Conservation (phyloP, 2,888 invertebrate species). For the Eupithecia abbreviata region DNA sequence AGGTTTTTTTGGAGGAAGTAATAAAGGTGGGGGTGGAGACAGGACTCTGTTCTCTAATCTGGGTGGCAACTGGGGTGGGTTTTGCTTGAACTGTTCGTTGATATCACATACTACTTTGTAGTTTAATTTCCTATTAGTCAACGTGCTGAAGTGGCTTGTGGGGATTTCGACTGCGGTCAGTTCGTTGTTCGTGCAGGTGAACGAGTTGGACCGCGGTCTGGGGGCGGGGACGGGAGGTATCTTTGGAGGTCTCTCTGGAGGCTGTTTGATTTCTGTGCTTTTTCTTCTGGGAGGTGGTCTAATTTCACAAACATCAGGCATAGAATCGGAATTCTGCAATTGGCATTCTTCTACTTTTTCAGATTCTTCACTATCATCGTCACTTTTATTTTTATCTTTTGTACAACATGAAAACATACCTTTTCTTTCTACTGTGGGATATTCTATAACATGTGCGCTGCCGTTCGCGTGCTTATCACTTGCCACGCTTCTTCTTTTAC, state of each 20-base stretch:
- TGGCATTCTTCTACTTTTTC: slow-evolving; percentile 66
- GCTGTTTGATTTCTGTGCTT: slow-evolving; percentile 80
- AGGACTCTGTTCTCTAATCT: slow-evolving; percentile 69
- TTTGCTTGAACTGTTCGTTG: slow-evolving; percentile 67
- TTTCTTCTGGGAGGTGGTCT: slow-evolving; percentile 86
- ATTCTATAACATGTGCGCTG: slow-evolving; percentile 86
- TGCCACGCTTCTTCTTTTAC: slow-evolving; percentile 73
- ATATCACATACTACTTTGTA: slow-evolving; percentile 78
- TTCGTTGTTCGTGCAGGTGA: slow-evolving; percentile 77
- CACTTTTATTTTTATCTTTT: slow-evolving; percentile 82
- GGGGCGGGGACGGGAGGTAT: slow-evolving; percentile 78
- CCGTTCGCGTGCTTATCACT: slow-evolving; percentile 75
- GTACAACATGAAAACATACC: slow-evolving; percentile 89
- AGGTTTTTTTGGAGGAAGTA: slow-evolving; percentile 88
- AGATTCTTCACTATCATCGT: slow-evolving; percentile 76
- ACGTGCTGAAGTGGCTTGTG: slow-evolving; percentile 74
- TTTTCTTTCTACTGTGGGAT: slow-evolving; percentile 88
- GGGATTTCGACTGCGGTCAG: slow-evolving; percentile 73
- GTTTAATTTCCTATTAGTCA: slow-evolving; percentile 75
- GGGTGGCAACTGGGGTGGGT: slow-evolving; percentile 83
- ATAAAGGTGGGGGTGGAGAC: slow-evolving; percentile 80
- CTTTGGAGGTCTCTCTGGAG: slow-evolving; percentile 89
- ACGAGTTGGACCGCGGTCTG: slow-evolving; percentile 83
- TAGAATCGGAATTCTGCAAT: slow-evolving; percentile 72
- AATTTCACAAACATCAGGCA: slow-evolving; percentile 80